Base-by-base conservation (phyloP, 2,113 vertebrate species). In the Axis porcinus region DNA sequence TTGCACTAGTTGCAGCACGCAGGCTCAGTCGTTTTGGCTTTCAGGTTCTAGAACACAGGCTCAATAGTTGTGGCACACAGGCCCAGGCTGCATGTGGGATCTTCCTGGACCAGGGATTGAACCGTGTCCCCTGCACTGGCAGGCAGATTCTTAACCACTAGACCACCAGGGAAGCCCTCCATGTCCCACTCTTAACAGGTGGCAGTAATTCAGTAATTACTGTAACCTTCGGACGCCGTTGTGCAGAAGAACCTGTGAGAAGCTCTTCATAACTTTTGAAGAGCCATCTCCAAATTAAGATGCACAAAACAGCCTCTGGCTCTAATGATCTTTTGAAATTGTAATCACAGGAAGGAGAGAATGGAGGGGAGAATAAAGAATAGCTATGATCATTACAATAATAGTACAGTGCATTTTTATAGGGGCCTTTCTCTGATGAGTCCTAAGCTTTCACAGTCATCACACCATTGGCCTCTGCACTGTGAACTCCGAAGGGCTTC, bases 261-360 rank as follows among this genome's bases (percentile, higher is more conserved):
- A 91, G 81, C 81, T 55, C 86, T 97, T 97, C 55, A 57, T 79
- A 90, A 86, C 94, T 98, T 98, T 95, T 97, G 97, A 97, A 95
- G 93, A 91, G n/a, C 79, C 96, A 74, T 87, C 89, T 96, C 89
- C 79, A 93, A 95, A 97, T 96, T 96, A 92, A 96, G 96, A 97
- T 96, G 84, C 84, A 97, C 86, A 97, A 97, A 86, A 97, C 91
- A 97, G 97, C 97, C 93, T 97, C 74, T 93, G 78, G 58, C 62
- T 55, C 93, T 95, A 97, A 97, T 97, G 97, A 98, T 97, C 97
- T 96, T 97, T 98, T 97, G 88, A 98, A 98, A 97, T 94, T 86
- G 43, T 89, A 83, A 95, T 79, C 96, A 95, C 89, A 95, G 95
- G 97, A 98, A 97, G 97, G 96, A 98, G 97, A 97, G 91, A 95